Base-by-base conservation (phyloP, 2,888 invertebrate species). In the Empis livida region DNA sequence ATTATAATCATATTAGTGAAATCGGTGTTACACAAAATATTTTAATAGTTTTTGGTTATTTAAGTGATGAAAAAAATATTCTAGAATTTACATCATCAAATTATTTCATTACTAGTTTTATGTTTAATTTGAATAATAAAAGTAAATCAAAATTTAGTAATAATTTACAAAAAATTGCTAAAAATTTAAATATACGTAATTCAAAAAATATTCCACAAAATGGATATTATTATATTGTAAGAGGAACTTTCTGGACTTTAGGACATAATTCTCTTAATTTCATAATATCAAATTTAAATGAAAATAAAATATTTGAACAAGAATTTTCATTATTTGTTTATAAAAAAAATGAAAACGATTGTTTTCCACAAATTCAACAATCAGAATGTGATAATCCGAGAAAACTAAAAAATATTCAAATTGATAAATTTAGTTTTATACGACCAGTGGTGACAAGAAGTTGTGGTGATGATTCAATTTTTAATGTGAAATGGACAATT, bases 401-500 rank as follows among this genome's bases (percentile, higher is more conserved):
- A 30, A 38, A 38, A 31, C 47, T 45, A 4, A 38, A 42, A 16
- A 40, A 39, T 31, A 11, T 46, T 2, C 14, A 4, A 8, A 40
- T 51, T 32, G 45, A 49, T 15, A 35, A 44, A 35, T 42, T 16
- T 11, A 43, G 39, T 35, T 47, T 20, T 23, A 16, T 51, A 38
- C 30, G 46, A 10, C 37, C 47, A 2, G 31, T 51, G 5, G 47
- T 49, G 2, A 44, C 43, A 30, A 43, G 45, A 39, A 44, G 49
- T 38, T 51, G 51, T 32, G 49, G 49, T 31, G 3, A 10, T 13
- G 16, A 44, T 3, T 51, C 51, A 5, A 20, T n/a, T 2, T 5
- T 51, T n/a, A 9, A 43, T 15, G 45, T 43, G 31, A 17, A 31
- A 10, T 51, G 51, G 51, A 41, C 9, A 15, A 10, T 49, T 3